A percentile compares a stretch with the other conserved stretches of the same genome.
phyloP scores from a whole-genome alignment of 2,113 vertebrate species.

The Xiphophorus hellerii region DNA sequence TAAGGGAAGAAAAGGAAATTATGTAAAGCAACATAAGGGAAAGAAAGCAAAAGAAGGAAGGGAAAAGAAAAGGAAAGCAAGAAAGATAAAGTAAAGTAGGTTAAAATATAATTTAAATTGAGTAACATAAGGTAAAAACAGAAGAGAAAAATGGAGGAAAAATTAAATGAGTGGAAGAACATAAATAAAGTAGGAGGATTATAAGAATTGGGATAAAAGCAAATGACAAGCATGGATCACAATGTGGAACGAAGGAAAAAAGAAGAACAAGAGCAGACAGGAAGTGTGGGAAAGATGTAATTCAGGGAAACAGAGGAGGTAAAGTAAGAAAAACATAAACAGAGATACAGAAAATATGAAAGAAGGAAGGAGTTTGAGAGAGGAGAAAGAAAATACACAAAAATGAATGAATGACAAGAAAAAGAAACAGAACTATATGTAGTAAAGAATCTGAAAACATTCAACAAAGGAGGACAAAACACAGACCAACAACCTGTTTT shows the following conservation, averaged over 20 bases:
- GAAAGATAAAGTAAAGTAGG: background rate
- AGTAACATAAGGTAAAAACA: background rate
- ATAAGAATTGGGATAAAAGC: slow-evolving; percentile 2
- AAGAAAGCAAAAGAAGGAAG: too few relatives aligned
- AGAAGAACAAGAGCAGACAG: background rate
- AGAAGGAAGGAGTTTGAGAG: slow-evolving; percentile 2
- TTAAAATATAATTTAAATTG: too few relatives aligned
- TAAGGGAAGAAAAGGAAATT: too few relatives aligned
- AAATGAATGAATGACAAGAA: slow-evolving; percentile 26
- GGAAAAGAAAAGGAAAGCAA: too few relatives aligned
- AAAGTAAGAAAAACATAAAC: background rate
- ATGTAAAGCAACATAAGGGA: too few relatives aligned
- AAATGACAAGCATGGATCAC: background rate
- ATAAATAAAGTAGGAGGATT: background rate
- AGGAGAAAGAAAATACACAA: slow-evolving; percentile 15
- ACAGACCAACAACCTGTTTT: background rate
- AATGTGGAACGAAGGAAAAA: background rate
- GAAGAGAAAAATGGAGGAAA: background rate
- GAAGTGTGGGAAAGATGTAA: background rate
- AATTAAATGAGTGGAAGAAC: background rate
- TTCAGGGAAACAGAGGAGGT: background rate
- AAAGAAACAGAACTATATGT: slow-evolving; percentile 26
- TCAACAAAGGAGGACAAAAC: slow-evolving; percentile 29
- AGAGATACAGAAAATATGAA: background rate
- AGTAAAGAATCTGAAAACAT: background rate